Evolutionary conservation across 2,888 invertebrate genomes (phyloP).

Genomic region (Pandemis cinnamomeana): DNA sequence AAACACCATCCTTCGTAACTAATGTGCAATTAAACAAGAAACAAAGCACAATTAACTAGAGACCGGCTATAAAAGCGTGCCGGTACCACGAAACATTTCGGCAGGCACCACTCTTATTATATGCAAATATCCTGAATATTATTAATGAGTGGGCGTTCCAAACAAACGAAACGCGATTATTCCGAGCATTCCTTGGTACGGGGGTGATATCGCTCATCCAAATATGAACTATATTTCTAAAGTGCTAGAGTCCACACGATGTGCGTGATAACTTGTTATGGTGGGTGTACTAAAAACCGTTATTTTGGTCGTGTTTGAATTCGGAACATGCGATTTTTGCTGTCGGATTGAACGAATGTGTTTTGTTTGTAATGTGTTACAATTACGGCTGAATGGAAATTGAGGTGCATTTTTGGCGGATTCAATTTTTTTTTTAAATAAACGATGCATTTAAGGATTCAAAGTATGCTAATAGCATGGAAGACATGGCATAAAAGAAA

Average conservation of each 20-base stretch:
- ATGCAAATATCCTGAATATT: constrained; percentile 60
- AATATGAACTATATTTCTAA: background rate
- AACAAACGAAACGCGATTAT: constrained; percentile 55
- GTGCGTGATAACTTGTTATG: constrained; percentile 56
- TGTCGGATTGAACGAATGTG: constrained; percentile 49
- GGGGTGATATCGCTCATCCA: constrained; percentile 15
- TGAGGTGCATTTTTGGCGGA: constrained; percentile 30
- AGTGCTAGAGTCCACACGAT: background rate
- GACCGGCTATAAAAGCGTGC: constrained; percentile 25
- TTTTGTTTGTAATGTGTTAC: constrained; percentile 35
- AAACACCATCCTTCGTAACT: constrained; percentile 34
- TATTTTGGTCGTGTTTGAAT: constrained; percentile 58
- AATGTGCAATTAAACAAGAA: constrained; percentile 52
- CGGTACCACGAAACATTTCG: constrained; percentile 53
- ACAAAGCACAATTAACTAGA: constrained; percentile 52
- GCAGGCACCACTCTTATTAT: constrained; percentile 58
- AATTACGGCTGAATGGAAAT: constrained; percentile 36
- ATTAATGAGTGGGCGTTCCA: constrained; percentile 46
- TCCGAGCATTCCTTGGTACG: constrained; percentile 52
- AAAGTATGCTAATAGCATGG: no score
- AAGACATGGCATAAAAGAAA: no score
- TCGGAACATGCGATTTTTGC: constrained; percentile 66
- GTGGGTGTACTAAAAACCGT: constrained; percentile 62
- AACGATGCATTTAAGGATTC: background rate
- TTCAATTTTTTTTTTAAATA: background rate